phyloP scores from a whole-genome alignment of 2,888 invertebrate genomes.

The Proisotoma minuta region DNA sequence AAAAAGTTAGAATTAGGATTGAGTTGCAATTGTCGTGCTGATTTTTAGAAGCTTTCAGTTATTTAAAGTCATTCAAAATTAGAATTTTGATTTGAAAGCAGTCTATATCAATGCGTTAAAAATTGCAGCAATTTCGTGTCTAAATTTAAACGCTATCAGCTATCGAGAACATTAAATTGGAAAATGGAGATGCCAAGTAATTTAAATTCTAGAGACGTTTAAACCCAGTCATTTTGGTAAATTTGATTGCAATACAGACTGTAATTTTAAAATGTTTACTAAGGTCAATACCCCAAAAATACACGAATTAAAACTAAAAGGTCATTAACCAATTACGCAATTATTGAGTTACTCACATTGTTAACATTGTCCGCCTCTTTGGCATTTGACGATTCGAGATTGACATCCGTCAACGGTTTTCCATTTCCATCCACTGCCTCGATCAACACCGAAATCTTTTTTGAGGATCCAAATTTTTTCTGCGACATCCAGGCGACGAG shows the following conservation, averaged over 20 bases:
- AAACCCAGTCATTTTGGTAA: neutral
- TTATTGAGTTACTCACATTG: slow-evolving; percentile 33
- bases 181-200: too few relatives aligned
- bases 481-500: slow-evolving; percentile 39
- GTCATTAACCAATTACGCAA: too few relatives aligned
- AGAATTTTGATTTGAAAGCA: too few relatives aligned
- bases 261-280: neutral
- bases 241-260: neutral
- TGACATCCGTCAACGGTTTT: slow-evolving; percentile 37
- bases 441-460: slow-evolving; percentile 44
- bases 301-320: too few relatives aligned
- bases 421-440: slow-evolving; percentile 41
- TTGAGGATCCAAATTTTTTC: slow-evolving; percentile 34
- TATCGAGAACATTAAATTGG: too few relatives aligned
- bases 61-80: too few relatives aligned
- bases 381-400: slow-evolving; percentile 38
- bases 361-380: slow-evolving; percentile 24
- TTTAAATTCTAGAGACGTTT: too few relatives aligned
- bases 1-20: neutral
- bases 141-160: too few relatives aligned
- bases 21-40: neutral
- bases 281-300: too few relatives aligned
- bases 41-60: too few relatives aligned
- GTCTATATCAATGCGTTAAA: too few relatives aligned
- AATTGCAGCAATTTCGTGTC: too few relatives aligned